These are phyloP conservation scores for Papilio dardanus DNA, from an alignment of 1,140 invertebrate species.

Conservation along the genomic window DNA sequence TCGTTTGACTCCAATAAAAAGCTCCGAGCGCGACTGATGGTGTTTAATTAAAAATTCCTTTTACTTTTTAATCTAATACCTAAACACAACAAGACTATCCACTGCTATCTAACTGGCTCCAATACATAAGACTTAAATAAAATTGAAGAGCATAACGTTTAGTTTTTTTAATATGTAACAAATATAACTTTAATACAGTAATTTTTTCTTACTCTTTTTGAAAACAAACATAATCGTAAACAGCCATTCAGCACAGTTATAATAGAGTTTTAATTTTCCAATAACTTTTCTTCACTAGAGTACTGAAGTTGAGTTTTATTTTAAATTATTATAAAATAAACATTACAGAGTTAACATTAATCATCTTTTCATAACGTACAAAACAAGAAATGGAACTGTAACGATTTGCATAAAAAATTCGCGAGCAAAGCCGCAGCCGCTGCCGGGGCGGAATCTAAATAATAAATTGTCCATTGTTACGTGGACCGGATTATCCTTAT, in stretches of 20 bases:
- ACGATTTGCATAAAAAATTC: constrained; percentile 74
- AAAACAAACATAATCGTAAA: not conserved
- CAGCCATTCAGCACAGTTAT: not conserved
- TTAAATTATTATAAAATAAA: too few species aligned
- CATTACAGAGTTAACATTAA: constrained; percentile 34
- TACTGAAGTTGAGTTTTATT: too few species aligned
- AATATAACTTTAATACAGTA: too few species aligned
- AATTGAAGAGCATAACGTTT: not conserved
- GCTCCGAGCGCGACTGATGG: constrained; percentile 28
- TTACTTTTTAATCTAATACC: constrained; percentile 11
- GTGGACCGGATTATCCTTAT: constrained; percentile 52
- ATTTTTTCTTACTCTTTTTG: too few species aligned
- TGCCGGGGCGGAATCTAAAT: constrained; percentile 56
- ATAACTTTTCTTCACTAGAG: not conserved
- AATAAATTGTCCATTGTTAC: constrained; percentile 67
- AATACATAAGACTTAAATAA: not conserved
- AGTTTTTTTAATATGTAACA: not conserved
- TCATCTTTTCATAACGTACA: constrained; percentile 44
- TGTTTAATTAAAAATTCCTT: constrained; percentile 51
- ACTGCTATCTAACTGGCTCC: not conserved
- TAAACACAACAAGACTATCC: not conserved
- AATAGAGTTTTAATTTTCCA: not conserved
- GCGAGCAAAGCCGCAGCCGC: constrained; percentile 49
- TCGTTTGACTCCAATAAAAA: constrained; percentile 50
- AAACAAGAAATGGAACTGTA: constrained; percentile 47